Evolutionary conservation across 2,113 vertebrate genomes (phyloP).

Genomic region (Microcebus griseorufus): DNA sequence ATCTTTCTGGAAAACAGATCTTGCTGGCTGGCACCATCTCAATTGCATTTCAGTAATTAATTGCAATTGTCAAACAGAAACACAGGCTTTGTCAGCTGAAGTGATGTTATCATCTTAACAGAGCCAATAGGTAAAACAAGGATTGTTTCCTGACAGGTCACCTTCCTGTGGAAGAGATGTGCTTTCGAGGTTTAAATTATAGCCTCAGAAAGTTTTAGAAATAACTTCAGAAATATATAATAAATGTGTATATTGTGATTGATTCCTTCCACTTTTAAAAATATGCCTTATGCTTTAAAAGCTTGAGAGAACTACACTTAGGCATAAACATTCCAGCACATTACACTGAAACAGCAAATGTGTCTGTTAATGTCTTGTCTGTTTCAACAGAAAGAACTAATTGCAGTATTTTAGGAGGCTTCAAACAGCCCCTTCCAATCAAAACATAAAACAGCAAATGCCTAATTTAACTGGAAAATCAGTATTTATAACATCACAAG

Average conservation of each 20-base stretch:
- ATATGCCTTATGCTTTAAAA: slow-evolving; percentile 21
- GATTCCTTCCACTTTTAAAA: slow-evolving; percentile 29
- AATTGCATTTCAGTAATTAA: slow-evolving; percentile 65
- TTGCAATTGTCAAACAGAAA: slow-evolving; percentile 73
- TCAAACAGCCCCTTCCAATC: slow-evolving; percentile 68
- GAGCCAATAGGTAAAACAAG: slow-evolving; percentile 56
- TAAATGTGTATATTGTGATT: slow-evolving; percentile 46
- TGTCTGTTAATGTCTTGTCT: slow-evolving; percentile 72
- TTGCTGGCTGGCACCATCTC: neutral
- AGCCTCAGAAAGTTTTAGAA: slow-evolving; percentile 66
- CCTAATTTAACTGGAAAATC: slow-evolving; percentile 64
- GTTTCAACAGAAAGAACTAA: slow-evolving; percentile 73
- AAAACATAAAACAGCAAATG: slow-evolving; percentile 59
- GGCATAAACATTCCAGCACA: slow-evolving; percentile 60
- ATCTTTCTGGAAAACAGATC: neutral
- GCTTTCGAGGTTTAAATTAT: slow-evolving; percentile 75
- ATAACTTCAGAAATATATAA: slow-evolving; percentile 35
- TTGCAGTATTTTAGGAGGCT: slow-evolving; percentile 72
- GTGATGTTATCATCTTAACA: slow-evolving; percentile 45
- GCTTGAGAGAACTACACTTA: slow-evolving; percentile 36
- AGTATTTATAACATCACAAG: slow-evolving; percentile 69
- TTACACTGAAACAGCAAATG: slow-evolving; percentile 56
- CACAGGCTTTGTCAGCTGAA: slow-evolving; percentile 36
- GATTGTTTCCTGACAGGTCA: slow-evolving; percentile 5
- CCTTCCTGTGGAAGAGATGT: neutral